These are phyloP conservation scores for Myripristis murdjan DNA, from an alignment of 2,797 vertebrate species.

Conservation along the genomic window DNA sequence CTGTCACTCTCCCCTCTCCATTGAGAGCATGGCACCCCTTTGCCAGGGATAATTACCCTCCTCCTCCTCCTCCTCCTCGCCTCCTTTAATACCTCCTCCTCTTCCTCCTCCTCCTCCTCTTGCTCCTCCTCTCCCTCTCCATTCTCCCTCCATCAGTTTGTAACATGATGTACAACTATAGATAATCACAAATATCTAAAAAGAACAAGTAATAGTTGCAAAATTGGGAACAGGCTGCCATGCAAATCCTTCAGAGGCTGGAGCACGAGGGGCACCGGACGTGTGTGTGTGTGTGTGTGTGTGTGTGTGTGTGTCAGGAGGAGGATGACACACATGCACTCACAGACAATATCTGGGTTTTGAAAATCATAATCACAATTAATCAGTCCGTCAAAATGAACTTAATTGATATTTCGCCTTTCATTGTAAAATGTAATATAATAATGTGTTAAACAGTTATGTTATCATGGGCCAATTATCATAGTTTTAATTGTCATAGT, in stretches of 20 bases:
- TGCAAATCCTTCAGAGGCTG: neutral
- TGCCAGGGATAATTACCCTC: conserved; percentile 57
- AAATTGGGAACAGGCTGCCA: no score
- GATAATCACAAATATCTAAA: neutral
- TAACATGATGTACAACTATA: no score
- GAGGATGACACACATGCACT: no score
- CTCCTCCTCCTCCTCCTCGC: neutral
- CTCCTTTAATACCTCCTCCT: neutral
- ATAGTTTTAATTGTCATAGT: no score
- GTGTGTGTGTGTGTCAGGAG: conserved; percentile 54
- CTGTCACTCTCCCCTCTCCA: conserved; percentile 60
- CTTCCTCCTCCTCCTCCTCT: neutral
- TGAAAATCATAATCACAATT: no score
- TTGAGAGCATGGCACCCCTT: conserved; percentile 56
- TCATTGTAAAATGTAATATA: no score
- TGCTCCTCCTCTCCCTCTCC: neutral
- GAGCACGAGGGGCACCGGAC: neutral
- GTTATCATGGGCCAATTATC: no score
- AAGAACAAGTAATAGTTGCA: neutral
- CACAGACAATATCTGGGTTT: no score
- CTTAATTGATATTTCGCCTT: no score
- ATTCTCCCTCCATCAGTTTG: neutral
- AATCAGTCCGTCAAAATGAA: no score
- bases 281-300: conserved; percentile 20
- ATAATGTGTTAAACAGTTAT: no score